Evolutionary conservation across 2,113 vertebrate genomes (phyloP), one percentile per base, ranked within the genome.

Genomic region (Tyrannus savana): DNA sequence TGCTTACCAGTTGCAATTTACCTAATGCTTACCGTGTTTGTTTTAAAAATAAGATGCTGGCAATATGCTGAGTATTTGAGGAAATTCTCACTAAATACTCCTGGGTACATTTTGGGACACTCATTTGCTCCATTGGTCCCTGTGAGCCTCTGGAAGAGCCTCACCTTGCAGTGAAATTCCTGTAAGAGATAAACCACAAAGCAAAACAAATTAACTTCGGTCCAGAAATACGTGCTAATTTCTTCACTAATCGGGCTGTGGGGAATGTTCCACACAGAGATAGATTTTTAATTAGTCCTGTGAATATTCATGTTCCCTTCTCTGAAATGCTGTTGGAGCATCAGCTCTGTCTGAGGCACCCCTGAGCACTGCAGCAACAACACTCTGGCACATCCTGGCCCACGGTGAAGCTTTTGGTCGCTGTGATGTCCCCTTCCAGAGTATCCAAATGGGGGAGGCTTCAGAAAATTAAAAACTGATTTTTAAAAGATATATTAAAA

Each of bases 211-310:
- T 89, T 64, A 93, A 77, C 85, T 89, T 84, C 60, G 46, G 79
- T 59, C 49, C 88, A 89, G 87, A 85, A 96, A 86, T 82, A 60
- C 86, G 82, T 92, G 91, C 84, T 96, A 62, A 95, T 96, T 93
- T 95, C 81, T 87, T 87, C 83, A 50, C 80, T 93, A 84, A 93
- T 93, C 18, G 22, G 62, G 59, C 91, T 95, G 46, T 89, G 76
- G 95, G 90, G 85, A 93, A 69, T 80, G 59, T 91, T 95, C 86
- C 77, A 90, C 81, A 66, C 44, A 79, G 92, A 93, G 74, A 80
- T 87, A 69, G 53, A 69, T 91, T 94, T 94, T 97, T 95, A 96
- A 96, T 95, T 94, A 93, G 79, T 25, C 41, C 69, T 79, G 77
- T 95, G 95, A 94, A 96, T 96, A 96, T 96, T 96, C 92, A 96